These are phyloP conservation scores for Chrysochloris asiatica DNA, from an alignment of 2,113 vertebrate species.

Conservation along the genomic window DNA sequence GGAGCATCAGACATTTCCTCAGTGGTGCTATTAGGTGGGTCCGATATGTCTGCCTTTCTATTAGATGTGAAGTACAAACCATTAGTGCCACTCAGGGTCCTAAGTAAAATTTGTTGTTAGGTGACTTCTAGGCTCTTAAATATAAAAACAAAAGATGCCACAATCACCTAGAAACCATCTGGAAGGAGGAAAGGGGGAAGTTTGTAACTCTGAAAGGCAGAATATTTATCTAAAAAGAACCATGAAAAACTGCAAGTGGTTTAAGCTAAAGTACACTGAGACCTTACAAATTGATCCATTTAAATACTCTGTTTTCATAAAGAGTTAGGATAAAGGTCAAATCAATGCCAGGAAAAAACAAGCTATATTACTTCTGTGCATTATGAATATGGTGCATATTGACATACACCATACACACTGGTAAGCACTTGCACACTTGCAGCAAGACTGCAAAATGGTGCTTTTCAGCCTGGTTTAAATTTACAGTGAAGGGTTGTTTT, in stretches of 20 bases:
- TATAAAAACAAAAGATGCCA: too few species aligned
- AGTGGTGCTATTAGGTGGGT: neutral
- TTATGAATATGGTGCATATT: neutral
- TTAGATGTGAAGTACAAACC: neutral
- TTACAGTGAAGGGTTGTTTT: neutral
- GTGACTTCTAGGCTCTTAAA: too few species aligned
- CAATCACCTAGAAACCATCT: neutral
- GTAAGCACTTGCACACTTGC: too few species aligned
- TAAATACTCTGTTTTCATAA: neutral
- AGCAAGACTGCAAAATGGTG: neutral
- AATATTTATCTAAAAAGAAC: neutral
- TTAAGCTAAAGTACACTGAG: neutral
- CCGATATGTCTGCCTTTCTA: neutral
- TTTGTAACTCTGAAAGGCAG: neutral
- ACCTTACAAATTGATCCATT: neutral
- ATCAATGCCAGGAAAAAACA: neutral
- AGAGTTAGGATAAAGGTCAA: neutral
- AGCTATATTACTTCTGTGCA: neutral
- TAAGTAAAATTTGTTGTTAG: too few species aligned
- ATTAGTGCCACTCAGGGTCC: neutral
- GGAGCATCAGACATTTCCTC: neutral
- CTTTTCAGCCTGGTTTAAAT: neutral
- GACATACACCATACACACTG: neutral
- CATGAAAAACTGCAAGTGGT: neutral
- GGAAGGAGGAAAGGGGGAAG: neutral